These are phyloP conservation scores for Megaleporinus macrocephalus DNA, from an alignment of 2,113 vertebrate genomes.

Conservation along the genomic window DNA sequence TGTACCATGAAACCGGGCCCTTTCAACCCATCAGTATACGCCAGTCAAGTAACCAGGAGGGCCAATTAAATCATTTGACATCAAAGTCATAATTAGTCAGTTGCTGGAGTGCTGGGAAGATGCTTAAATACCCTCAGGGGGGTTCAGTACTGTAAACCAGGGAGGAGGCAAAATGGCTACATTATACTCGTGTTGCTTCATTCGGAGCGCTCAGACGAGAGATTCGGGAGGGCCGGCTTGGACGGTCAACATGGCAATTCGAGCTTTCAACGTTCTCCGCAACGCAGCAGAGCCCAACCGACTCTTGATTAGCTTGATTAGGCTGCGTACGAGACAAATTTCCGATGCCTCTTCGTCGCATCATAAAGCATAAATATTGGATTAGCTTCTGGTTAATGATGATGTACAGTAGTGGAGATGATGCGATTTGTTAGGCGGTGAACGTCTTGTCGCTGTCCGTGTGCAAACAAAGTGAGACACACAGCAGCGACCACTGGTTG, in stretches of 20 bases:
- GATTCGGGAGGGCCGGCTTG: background rate
- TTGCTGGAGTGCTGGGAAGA: slow-evolving; percentile 16
- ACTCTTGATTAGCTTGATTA: slow-evolving; percentile 13
- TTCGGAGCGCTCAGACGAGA: background rate
- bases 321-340: background rate
- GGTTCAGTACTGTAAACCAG: background rate
- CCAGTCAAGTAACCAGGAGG: slow-evolving; percentile 21
- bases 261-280: background rate
- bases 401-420: background rate
- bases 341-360: background rate
- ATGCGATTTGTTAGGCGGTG: background rate
- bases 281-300: background rate
- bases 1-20: slow-evolving; percentile 5
- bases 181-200: slow-evolving; percentile 4
- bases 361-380: slow-evolving; percentile 6
- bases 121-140: background rate
- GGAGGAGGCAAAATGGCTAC: background rate
- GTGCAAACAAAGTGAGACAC: background rate
- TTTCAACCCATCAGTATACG: background rate
- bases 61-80: slow-evolving; percentile 32
- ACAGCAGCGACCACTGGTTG: background rate
- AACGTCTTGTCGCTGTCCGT: background rate
- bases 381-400: slow-evolving; percentile 17
- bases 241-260: background rate
- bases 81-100: slow-evolving; percentile 50